Evolutionary conservation across 2,888 invertebrate species (phyloP).

Genomic region (Sarcophaga subvicina): DNA sequence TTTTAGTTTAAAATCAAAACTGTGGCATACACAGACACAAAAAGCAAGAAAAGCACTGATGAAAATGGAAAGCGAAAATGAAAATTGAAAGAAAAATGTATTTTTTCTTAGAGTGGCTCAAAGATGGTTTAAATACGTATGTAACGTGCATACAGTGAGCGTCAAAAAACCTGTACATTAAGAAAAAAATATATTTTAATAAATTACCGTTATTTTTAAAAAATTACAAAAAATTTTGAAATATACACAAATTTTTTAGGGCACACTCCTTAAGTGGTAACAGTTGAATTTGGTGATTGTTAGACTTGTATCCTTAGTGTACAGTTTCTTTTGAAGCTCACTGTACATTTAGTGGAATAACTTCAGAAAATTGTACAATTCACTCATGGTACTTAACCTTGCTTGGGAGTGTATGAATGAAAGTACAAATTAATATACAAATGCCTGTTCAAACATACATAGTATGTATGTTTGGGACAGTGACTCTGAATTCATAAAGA

Average conservation of each 20-base stretch:
- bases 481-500: slow-evolving; percentile 1
- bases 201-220: no score
- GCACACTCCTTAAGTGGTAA: no score
- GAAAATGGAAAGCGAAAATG: slow-evolving; percentile 21
- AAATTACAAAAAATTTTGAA: no score
- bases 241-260: no score
- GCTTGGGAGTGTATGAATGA: no score
- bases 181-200: no score
- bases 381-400: background rate
- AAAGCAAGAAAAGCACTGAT: background rate
- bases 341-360: slow-evolving; percentile 19
- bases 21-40: background rate
- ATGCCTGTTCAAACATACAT: background rate
- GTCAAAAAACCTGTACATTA: no score
- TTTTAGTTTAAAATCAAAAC: slow-evolving; percentile 42
- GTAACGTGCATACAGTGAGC: no score
- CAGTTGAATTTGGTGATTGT: no score
- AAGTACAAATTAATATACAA: background rate
- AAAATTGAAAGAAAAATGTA: no score
- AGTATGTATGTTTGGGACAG: background rate
- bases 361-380: slow-evolving; percentile 46
- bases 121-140: slow-evolving; percentile 53
- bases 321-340: no score
- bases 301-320: no score
- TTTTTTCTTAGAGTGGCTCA: slow-evolving; percentile 30